These are phyloP conservation scores for Peromyscus maniculatus DNA, from an alignment of 2,113 vertebrate genomes.

Conservation along the genomic window DNA sequence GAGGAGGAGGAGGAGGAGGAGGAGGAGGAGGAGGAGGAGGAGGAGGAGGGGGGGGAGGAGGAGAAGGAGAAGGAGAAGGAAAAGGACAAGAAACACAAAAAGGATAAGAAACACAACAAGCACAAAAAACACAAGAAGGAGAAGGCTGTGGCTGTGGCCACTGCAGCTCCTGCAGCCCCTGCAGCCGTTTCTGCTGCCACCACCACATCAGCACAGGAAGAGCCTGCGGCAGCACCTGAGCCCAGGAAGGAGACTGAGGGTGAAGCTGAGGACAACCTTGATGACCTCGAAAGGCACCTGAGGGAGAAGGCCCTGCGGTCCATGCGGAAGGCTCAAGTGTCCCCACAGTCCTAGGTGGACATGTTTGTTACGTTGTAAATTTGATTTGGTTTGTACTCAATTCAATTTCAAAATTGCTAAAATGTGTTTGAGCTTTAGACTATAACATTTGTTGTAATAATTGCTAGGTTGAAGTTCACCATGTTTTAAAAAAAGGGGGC, in stretches of 20 bases:
- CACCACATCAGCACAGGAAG: slow-evolving; percentile 88
- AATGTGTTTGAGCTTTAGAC: slow-evolving; percentile 97
- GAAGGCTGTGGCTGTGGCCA: slow-evolving; percentile 85
- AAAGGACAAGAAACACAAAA: slow-evolving; percentile 99
- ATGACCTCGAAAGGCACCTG: slow-evolving; percentile 98
- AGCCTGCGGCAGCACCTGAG: slow-evolving; percentile 88
- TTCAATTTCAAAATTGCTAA: slow-evolving; percentile 92
- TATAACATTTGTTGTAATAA: slow-evolving; percentile 96
- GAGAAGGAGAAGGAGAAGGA: no score
- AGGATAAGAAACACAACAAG: slow-evolving; percentile 99
- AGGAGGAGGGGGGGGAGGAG: no score
- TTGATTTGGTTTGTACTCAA: slow-evolving; percentile 91
- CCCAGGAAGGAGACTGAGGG: slow-evolving; percentile 98
- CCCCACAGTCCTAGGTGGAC: slow-evolving; percentile 91
- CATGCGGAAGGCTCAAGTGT: slow-evolving; percentile 98
- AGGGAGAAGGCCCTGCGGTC: slow-evolving; percentile 97
- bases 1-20: no score
- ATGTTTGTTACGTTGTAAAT: slow-evolving; percentile 90
- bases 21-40: no score
- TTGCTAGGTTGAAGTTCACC: slow-evolving; percentile 92
- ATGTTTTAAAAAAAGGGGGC: slow-evolving; percentile 87
- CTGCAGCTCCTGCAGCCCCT: slow-evolving; percentile 60
- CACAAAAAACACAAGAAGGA: slow-evolving; percentile 99
- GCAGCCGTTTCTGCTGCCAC: slow-evolving; percentile 70
- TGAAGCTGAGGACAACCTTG: slow-evolving; percentile 97